Evolutionary conservation across 2,113 vertebrate species (phyloP).

Genomic region (Cephalopholis sonnerati): DNA sequence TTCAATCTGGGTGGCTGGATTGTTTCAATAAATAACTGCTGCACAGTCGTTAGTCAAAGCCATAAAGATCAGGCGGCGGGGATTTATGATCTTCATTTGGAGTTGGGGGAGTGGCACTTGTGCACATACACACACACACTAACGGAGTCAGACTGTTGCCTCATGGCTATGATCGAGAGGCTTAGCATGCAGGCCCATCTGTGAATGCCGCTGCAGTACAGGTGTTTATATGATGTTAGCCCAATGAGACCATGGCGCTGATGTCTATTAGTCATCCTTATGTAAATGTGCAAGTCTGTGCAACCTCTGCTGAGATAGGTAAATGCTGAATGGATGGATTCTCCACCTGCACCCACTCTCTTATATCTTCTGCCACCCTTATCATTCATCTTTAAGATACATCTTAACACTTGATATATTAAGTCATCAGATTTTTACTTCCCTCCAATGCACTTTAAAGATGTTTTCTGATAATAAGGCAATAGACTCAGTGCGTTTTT

Average conservation of each 20-base stretch:
- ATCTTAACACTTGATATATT: neutral
- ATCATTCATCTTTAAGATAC: neutral
- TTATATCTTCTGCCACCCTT: neutral
- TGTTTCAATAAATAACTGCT: constrained; percentile 82
- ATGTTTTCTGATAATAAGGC: neutral
- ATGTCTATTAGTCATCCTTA: constrained; percentile 62
- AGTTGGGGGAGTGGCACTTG: constrained; percentile 51
- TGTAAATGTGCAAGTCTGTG: constrained; percentile 50
- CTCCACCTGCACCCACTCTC: neutral
- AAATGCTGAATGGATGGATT: constrained; percentile 48
- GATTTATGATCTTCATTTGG: constrained; percentile 81
- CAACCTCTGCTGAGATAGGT: constrained; percentile 25
- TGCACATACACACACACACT: constrained; percentile 17
- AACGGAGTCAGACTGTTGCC: constrained; percentile 61
- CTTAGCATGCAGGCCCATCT: constrained; percentile 70
- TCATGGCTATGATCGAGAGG: constrained; percentile 67
- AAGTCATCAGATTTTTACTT: neutral
- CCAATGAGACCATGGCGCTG: constrained; percentile 52
- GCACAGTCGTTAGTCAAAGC: constrained; percentile 77
- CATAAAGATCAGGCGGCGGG: constrained; percentile 75
- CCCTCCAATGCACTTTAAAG: neutral
- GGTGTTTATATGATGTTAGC: constrained; percentile 75
- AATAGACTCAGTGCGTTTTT: neutral
- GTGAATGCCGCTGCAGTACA: constrained; percentile 67
- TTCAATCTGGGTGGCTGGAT: constrained; percentile 78